phyloP scores from a whole-genome alignment of 1,140 invertebrate species.

The Theocolax elegans region DNA sequence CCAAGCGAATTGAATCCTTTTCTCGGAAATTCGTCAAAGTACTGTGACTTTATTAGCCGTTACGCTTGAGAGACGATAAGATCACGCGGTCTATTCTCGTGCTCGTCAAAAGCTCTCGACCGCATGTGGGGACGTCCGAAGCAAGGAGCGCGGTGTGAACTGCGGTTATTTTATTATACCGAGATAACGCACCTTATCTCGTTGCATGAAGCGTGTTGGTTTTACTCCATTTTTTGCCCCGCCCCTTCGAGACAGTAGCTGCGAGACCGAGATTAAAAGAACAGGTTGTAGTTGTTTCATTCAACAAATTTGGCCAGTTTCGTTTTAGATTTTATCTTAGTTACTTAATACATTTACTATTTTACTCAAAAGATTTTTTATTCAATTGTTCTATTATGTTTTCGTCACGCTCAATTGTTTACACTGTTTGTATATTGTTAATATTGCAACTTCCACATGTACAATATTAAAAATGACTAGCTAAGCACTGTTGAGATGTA shows the following conservation, averaged over 20 bases:
- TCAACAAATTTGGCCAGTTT: neutral
- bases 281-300: neutral
- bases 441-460: too few relatives aligned
- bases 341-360: too few relatives aligned
- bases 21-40: neutral
- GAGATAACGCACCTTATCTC: conserved; percentile 31
- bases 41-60: conserved; percentile 15
- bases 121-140: neutral
- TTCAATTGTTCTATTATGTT: too few relatives aligned
- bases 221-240: neutral
- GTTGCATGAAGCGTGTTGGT: neutral
- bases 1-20: neutral
- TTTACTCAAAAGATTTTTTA: too few relatives aligned
- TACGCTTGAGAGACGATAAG: conserved; percentile 19
- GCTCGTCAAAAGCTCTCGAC: conserved; percentile 12
- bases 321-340: too few relatives aligned
- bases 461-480: too few relatives aligned
- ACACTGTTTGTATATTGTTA: too few relatives aligned
- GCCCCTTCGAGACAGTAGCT: neutral
- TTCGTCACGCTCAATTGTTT: too few relatives aligned
- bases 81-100: conserved; percentile 9
- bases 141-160: neutral
- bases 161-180: conserved; percentile 17
- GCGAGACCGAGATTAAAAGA: neutral
- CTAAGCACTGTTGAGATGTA: too few relatives aligned